These are phyloP conservation scores for Geotrypetes seraphini DNA, from an alignment of 2,797 vertebrate genomes.

Conservation along the genomic window DNA sequence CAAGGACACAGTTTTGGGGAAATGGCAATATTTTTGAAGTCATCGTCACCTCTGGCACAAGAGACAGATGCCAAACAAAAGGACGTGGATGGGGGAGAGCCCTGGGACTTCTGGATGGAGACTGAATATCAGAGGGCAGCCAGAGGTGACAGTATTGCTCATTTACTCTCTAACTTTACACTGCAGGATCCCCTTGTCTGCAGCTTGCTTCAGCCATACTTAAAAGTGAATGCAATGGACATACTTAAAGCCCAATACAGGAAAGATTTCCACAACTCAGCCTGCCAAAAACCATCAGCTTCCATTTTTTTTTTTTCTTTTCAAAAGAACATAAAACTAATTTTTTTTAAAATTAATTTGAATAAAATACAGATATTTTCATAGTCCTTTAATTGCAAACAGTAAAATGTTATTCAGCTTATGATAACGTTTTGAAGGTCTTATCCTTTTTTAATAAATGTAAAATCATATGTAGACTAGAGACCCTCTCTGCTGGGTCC, in stretches of 20 bases:
- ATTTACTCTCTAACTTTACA: constrained; percentile 63
- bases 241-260: constrained; percentile 58
- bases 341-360: constrained; percentile 41
- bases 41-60: constrained; percentile 91
- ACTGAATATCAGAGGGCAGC: no score
- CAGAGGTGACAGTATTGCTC: constrained; percentile 69
- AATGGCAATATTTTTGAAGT: constrained; percentile 99
- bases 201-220: constrained; percentile 61
- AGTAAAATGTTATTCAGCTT: constrained; percentile 22
- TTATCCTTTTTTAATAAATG: constrained; percentile 21
- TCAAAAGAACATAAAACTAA: constrained; percentile 25
- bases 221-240: constrained; percentile 50
- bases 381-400: constrained; percentile 39
- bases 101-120: no score
- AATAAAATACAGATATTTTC: constrained; percentile 42
- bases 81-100: constrained; percentile 70
- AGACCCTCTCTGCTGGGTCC: constrained; percentile 62
- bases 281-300: constrained; percentile 51
- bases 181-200: constrained; percentile 51
- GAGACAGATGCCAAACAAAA: constrained; percentile 73
- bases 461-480: constrained; percentile 32
- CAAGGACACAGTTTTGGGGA: constrained; percentile 99
- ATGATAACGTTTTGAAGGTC: constrained; percentile 8
- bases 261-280: constrained; percentile 51
- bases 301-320: constrained; percentile 38